Percentiles rank a stretch among this genome's conserved stretches.
These are phyloP conservation scores for Gyps fulvus DNA, from an alignment of 2,113 vertebrate genomes.

Conservation along the genomic window DNA sequence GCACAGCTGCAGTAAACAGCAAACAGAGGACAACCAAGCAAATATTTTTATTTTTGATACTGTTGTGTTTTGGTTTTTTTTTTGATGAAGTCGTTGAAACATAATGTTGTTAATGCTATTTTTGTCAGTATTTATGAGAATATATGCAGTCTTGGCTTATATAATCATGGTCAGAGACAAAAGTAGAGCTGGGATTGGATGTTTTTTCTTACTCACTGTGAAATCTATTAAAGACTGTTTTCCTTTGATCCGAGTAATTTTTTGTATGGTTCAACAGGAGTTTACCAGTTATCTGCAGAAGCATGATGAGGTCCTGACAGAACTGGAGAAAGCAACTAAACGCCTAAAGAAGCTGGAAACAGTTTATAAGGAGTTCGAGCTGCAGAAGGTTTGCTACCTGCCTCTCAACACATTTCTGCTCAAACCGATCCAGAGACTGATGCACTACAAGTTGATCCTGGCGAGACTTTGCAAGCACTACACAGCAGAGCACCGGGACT, in stretches of 20 bases:
- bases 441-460: slow-evolving; percentile 92
- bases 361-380: slow-evolving; percentile 91
- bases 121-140: background rate
- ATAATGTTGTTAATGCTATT: background rate
- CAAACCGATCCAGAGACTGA: slow-evolving; percentile 92
- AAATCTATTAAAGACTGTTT: background rate
- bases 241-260: too few species aligned
- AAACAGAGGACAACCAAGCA: background rate
- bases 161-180: background rate
- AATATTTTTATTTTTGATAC: background rate
- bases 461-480: slow-evolving; percentile 86
- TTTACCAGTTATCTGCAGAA: slow-evolving; percentile 86
- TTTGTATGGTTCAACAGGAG: slow-evolving; percentile 63
- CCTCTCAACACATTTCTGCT: slow-evolving; percentile 93
- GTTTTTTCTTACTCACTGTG: background rate
- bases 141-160: background rate
- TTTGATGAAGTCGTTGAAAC: background rate
- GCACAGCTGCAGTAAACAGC: background rate
- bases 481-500: slow-evolving; percentile 75
- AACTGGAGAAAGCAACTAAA: slow-evolving; percentile 87
- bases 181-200: background rate
- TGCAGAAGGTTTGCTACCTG: slow-evolving; percentile 96
- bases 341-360: slow-evolving; percentile 85
- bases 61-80: too few species aligned
- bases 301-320: slow-evolving; percentile 84